Evolutionary conservation across 2,888 invertebrate species (phyloP), one percentile per base, ranked within the genome.

Genomic region (Tetragonisca angustula): DNA sequence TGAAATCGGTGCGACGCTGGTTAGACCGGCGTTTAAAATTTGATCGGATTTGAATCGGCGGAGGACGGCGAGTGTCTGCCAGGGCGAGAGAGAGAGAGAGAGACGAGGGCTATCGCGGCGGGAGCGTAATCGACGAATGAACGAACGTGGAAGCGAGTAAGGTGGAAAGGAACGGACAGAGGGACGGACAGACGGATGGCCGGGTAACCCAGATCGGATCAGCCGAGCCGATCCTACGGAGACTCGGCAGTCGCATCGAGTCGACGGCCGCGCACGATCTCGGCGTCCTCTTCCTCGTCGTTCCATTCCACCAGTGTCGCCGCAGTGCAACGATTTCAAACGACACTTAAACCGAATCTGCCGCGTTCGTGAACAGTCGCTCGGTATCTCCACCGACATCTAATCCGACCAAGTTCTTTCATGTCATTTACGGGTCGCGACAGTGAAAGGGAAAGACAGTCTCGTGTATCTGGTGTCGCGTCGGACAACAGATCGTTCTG

Each of bases 181-280:
- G 89, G 91, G 90, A 90, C 90, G 90, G 90, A 91, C 91, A 92
- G 94, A 93, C 93, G 91, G 90, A 93, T 94, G 94, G 94, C 94
- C 94, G 94, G 94, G 94, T 94, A 94, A 94, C 94, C 94, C 94
- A 94, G 94, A 94, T 94, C 90, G 94, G 89, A 90, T 91, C 90
- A 91, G 92, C 92, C 90, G 90, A 90, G 88, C 87, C 94, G 93
- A 94, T 93, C 91, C 92, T 87, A 86, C 90, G 90, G 84, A 88
- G 89, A 86, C 91, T 91, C 85, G 92, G 88, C 94, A 94, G 94
- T 64, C 13, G 64, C 94, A 90, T 88, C 91, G 93, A 92, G 90
- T 90, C 90, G 92, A 91, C 93, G 92, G 92, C 90, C 93, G 94
- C 89, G 86, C 91, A 91, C 90, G 93, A 91, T 91, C 91, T 90